Base-by-base conservation (phyloP, 2,888 invertebrate species). In the Spisula subtruncata region DNA sequence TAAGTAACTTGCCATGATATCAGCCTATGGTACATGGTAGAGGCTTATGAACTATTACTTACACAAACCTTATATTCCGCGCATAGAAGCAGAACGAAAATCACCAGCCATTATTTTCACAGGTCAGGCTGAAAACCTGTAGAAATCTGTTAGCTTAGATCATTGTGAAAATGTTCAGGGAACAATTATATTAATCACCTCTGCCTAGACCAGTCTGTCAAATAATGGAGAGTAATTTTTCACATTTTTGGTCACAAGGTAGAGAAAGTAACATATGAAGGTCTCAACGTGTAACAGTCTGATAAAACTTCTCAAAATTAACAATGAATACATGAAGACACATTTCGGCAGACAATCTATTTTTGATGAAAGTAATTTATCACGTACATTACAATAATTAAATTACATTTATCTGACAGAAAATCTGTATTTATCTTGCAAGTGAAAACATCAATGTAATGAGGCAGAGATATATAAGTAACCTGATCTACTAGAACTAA, bases 391-490 rank as follows among this genome's bases (percentile, higher is more conserved):
- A n/a, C 71, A 83, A 87, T 87, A 87, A 87, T 83, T 83, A 82
- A 87, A 87, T 87, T 87, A 87, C 41, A 56, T 20, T 71, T 87
- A 87, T 87, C 87, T 71, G 75, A 51, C 60, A n/a, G 35, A 18
- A 48, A 87, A 87, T 87, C 87, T 51, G 25, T 25, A 51, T 83
- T 89, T 89, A 84, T 89, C 89, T 56, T 75, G 20, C 20, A 51
- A 86, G 86, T 86, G 89, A 86, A 86, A 89, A 86, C 86, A 82
- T 86, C 75, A 83, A 86, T 86, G 86, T 83, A 89, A 89, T 89
- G 86, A 80, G 83, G 82, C 86, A 79, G 54, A 82, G 54, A 86
- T 80, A 86, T 89, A 83, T 41, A n/a, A 71, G 89, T 89, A 89
- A 85, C 56, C 54, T 46, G 80, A 85, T 85, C 46, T 66, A 66